Conservation (phyloP, 2,113 vertebrate genomes). For the Eretmochelys imbricata region DNA sequence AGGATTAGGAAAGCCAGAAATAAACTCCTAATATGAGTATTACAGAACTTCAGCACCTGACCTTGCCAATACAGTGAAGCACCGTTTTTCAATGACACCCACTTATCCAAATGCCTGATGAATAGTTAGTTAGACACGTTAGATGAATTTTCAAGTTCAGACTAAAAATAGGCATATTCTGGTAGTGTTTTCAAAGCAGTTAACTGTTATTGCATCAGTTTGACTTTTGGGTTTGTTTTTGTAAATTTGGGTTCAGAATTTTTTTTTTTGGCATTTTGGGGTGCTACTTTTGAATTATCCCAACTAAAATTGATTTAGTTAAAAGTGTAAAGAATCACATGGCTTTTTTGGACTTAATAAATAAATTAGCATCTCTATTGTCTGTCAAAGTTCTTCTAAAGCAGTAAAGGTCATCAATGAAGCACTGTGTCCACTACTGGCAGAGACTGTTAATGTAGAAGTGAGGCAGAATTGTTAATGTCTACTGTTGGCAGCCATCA, state of each 20-base stretch:
- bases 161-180: background rate
- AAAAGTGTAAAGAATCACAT: background rate
- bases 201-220: background rate
- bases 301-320: background rate
- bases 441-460: fast-evolving
- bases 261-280: background rate
- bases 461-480: background rate
- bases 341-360: background rate
- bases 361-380: background rate
- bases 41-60: constrained; percentile 55
- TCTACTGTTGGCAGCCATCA: background rate
- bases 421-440: background rate
- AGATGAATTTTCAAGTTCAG: background rate
- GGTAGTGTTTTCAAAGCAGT: background rate
- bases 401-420: background rate
- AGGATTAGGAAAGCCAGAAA: constrained; percentile 67
- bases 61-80: constrained; percentile 16
- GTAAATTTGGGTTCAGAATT: background rate
- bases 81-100: constrained; percentile 46
- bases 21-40: constrained; percentile 33
- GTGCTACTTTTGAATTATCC: background rate
- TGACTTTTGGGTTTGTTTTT: background rate
- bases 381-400: constrained; percentile 3
- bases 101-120: background rate
- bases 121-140: background rate